Evolutionary conservation across 2,113 vertebrate species (phyloP), one percentile per base, ranked within the genome.

Genomic region (Pteropus alecto): DNA sequence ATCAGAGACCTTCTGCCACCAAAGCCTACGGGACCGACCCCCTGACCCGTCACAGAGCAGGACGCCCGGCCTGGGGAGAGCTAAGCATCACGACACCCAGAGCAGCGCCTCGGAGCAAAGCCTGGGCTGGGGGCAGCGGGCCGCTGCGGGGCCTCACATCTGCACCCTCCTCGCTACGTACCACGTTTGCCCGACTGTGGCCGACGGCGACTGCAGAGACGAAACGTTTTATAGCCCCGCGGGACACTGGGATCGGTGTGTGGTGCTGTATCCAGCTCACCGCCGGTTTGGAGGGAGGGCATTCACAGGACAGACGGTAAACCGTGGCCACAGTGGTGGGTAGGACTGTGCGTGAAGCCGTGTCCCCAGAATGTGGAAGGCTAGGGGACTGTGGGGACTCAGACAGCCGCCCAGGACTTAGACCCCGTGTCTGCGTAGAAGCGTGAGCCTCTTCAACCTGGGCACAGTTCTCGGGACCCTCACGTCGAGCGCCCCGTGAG

Each of bases 1-100:
- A 21, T 43, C 41, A 51, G 87, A 26, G 38, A 19, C 38, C 7
- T 3, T 13, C 51, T n/a, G 43, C 14, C 3, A 24, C 6, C 26
- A 16, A 7, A 30, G 28, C 33, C 30, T 7, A 1, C 1, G 30
- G 0, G 6, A 5, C 2, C 35, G 2, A 10, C 43, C 54, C 0
- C n/a, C 73, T 11, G 67, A 26, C 14, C n/a, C 10, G 2, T 6
- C 7, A 7, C 13, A 43, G 46, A 26, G 46, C 12, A 8, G 46
- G 46, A 48, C 12, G 46, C 46, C 46, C 12, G 2, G 46, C 46
- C 46, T 12, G 46, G 12, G 33, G 48, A 63, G 26, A 54, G 41
- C 46, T 10, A 2, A 56, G 58, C 4, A 9, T 12, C 26, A 0
- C 0, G 16, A 77, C 2, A 38, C 35, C 10, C 30, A 21, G 61